Percentiles rank a stretch among this genome's conserved stretches.
phyloP scores from a whole-genome alignment of 2,888 invertebrate genomes.

The Dicyrtomina minuta region DNA sequence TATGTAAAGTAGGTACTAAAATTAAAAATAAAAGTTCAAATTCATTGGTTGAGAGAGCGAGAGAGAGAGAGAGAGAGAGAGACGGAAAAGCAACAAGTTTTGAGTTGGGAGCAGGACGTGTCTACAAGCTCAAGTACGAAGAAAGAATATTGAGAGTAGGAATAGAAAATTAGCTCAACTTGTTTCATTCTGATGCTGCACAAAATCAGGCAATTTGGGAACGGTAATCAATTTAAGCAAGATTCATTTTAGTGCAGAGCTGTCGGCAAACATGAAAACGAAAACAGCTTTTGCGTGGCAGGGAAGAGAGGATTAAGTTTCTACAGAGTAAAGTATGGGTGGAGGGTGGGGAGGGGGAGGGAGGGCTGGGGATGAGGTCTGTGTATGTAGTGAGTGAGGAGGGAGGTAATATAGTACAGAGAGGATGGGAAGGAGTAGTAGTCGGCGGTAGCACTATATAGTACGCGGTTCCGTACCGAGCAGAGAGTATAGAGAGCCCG shows the following conservation, averaged over 20 bases:
- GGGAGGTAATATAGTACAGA: background rate
- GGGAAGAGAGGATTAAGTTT: background rate
- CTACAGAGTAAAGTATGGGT: background rate
- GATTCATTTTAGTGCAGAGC: conserved; percentile 24
- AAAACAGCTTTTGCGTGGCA: background rate
- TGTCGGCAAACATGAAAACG: conserved; percentile 27
- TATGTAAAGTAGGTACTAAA: background rate
- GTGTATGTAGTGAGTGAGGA: no score
- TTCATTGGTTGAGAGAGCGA: background rate
- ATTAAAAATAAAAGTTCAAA: background rate
- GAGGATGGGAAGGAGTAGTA: background rate
- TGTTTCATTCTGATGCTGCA: conserved; percentile 25
- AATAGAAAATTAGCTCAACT: conserved; percentile 30
- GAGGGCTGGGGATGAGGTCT: no score
- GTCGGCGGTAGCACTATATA: no score
- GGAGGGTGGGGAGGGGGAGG: conserved; percentile 1
- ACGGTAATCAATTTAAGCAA: conserved; percentile 27
- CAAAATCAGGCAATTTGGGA: conserved; percentile 32
- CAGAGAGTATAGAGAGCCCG: no score
- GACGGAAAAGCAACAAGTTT: conserved; percentile 24
- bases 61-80: background rate
- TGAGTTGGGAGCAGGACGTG: background rate
- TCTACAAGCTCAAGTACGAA: background rate
- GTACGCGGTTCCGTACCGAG: no score
- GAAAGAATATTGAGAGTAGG: conserved; percentile 11